Conservation (phyloP, 2,888 invertebrate genomes). For the Alloplasta piceator region DNA sequence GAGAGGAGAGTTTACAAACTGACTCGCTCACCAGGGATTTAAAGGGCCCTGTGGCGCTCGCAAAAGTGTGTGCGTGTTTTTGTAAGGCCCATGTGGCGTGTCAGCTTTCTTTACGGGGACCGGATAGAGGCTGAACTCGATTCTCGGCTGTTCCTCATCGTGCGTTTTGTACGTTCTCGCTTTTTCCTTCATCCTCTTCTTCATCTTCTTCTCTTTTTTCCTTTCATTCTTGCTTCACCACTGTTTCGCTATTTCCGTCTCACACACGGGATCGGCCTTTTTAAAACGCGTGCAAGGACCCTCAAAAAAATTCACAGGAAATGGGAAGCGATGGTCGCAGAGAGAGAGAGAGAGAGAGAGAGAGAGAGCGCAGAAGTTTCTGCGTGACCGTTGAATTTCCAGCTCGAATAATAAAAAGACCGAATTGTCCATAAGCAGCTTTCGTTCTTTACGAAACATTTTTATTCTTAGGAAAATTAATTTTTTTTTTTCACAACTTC, state of each 20-base stretch:
- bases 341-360: conserved; percentile 56
- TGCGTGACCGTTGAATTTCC: conserved; percentile 56
- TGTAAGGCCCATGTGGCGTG: conserved; percentile 23
- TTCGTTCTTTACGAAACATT: no score
- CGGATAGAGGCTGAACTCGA: conserved; percentile 66
- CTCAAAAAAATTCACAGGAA: conserved; percentile 66
- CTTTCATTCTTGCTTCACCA: not conserved
- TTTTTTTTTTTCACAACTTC: no score
- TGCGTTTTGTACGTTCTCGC: no score
- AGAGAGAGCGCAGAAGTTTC: conserved; percentile 39
- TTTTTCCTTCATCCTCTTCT: conserved; percentile 29
- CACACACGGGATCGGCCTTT: not conserved
- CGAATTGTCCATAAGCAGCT: no score
- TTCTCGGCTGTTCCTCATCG: conserved; percentile 9
- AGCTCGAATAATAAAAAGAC: no score
- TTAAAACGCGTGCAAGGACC: conserved; percentile 8
- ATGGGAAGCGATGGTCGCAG: conserved; percentile 65
- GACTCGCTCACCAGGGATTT: not conserved
- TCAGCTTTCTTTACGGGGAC: conserved; percentile 55
- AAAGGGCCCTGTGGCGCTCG: conserved; percentile 1
- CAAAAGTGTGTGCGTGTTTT: conserved; percentile 7
- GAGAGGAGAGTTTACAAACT: not conserved
- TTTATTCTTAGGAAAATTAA: no score
- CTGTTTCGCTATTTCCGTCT: conserved; percentile 18
- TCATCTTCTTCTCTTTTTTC: conserved; percentile 2